Base-by-base conservation (phyloP, 2,888 invertebrate genomes). In the Polymixis flavicincta region DNA sequence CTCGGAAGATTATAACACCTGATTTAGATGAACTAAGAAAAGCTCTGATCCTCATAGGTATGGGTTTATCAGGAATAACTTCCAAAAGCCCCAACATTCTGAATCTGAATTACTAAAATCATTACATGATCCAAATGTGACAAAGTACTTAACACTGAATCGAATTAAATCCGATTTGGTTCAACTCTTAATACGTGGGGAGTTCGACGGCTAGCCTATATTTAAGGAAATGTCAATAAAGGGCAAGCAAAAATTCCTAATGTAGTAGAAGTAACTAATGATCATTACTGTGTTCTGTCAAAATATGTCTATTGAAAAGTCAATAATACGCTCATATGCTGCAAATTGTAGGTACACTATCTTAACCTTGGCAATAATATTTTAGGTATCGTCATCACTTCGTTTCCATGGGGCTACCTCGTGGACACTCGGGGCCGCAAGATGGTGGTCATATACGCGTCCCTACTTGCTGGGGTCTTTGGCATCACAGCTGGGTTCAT, bases 341-440 rank as follows among this genome's bases (percentile, higher is more conserved):
- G 0, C 9, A 17, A 42, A 28, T 42, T n/a, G 11, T n/a, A n/a
- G n/a, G n/a, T 4, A 45, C 8, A 25, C 17, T 14, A 50, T 54
- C 17, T 37, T 42, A 50, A 74, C 13, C 17, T 57, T 13, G 17
- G 11, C 17, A 57, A 14, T 32, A 19, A 32, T 25, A 25, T 91
- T 92, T 22, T 88, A 97, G 97, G 98, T 83, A 97, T 98, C 13
- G 97, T 97, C 0, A 73, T 97, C 22, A 98, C 98, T 76, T 98
- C 98, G 1, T 98, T 98, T 90, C 96, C 98, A 4, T 98, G 98
- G 98, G 98, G 98, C 17, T 97, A 98, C 60, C 92, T 98, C 66
- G 98, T 98, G 0, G 98, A 99, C 91, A 97, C 97, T 0, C 89
- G 96, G 82, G 98, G 98, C 0, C 97, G 98, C 45, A 97, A 97